Base-by-base conservation (phyloP, 2,888 invertebrate genomes). In the Lamellibrachia columna region DNA sequence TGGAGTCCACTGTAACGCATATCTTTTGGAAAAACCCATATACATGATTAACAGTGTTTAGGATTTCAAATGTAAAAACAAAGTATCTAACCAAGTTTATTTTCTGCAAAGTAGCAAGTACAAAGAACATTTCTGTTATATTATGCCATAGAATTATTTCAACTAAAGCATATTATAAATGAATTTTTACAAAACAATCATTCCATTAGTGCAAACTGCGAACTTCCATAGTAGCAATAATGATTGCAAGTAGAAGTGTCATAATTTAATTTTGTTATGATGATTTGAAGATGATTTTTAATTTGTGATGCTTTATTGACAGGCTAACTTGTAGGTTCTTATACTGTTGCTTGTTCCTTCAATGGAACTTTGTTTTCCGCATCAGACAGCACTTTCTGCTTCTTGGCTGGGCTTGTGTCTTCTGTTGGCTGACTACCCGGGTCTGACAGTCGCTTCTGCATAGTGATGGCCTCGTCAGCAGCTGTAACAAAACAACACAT, bases 341-440 rank as follows among this genome's bases (percentile, higher is more conserved):
- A 75, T 22, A 75, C 75, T 75, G 75, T n/a, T 22, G 75, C 75
- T n/a, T 75, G 75, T 75, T 75, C 75, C 75, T 75, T 75, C 6
- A 75, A n/a, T 15, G 75, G 75, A 22, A 75, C 75, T 75, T 75
- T 75, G 75, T 75, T 75, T 75, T 75, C 75, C 2, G 75, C 75
- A 75, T 75, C 75, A 75, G 75, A 75, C 22, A 75, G 75, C 75
- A 75, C 75, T 75, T 75, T 75, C 75, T 75, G 75, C 22, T 75
- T 75, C 75, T 75, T 75, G 22, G 75, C 75, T 75, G 75, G 75
- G 75, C 75, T 75, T 75, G 75, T 75, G 22, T 75, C 75, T 75
- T 75, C 75, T 75, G 75, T 75, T n/a, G 75, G 75, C 75, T 75
- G 75, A 75, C 75, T 75, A 75, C 75, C 75, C 11, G 75, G 75